These are phyloP conservation scores for Mionectes macconnelli DNA, from an alignment of 2,113 vertebrate species.

Conservation along the genomic window DNA sequence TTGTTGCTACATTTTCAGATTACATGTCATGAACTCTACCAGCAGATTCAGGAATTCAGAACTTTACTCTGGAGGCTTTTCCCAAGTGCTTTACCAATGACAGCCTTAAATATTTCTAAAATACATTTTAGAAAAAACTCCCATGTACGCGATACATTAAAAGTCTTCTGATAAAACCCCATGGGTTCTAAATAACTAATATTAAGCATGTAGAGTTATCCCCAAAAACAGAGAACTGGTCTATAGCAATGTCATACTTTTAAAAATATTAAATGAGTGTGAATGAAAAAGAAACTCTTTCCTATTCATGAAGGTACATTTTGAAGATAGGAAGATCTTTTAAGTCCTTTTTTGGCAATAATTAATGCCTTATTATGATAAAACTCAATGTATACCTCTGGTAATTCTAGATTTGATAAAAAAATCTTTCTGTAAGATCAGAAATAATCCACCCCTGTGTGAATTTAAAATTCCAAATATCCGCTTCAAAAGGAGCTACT, in stretches of 20 bases:
- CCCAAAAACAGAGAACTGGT: not conserved
- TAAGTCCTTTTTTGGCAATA: not conserved
- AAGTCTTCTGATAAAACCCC: not conserved
- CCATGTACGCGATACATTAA: not conserved
- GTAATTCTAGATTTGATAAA: not conserved
- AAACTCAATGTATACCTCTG: not conserved
- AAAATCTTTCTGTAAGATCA: not conserved
- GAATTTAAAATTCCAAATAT: not conserved
- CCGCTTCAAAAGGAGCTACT: not conserved
- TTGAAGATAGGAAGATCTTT: not conserved
- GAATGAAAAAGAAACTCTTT: not conserved
- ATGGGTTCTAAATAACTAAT: not conserved
- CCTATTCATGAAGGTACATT: not conserved
- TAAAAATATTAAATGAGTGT: not conserved
- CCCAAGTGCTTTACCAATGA: not conserved
- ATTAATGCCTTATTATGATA: not conserved
- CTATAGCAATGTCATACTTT: not conserved
- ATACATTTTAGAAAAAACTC: not conserved
- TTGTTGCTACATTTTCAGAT: not conserved
- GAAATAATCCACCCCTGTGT: not conserved
- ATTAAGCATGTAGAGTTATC: not conserved
- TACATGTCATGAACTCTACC: not conserved
- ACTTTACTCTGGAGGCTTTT: not conserved
- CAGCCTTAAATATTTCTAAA: not conserved
- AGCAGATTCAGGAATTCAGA: not conserved